A percentile compares a stretch with the other conserved stretches of the same genome.
These are phyloP conservation scores for Diploptera punctata DNA, from an alignment of 2,888 invertebrate genomes.

Conservation along the genomic window DNA sequence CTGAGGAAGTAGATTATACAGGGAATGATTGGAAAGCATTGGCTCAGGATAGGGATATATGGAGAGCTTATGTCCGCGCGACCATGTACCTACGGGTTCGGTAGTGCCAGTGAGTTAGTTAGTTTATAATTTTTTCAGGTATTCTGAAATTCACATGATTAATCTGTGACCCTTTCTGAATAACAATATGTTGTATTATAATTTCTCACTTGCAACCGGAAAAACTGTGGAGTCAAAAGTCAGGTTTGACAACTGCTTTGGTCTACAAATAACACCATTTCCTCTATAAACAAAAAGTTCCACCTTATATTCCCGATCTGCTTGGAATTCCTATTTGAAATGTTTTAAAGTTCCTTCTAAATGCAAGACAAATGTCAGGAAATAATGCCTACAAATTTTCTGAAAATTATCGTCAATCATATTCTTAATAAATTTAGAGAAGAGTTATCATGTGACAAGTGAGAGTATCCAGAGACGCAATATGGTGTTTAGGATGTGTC, in stretches of 20 bases:
- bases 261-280: background rate
- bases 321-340: background rate
- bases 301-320: background rate
- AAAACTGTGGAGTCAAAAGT: background rate
- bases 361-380: background rate
- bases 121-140: too few species aligned
- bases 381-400: background rate
- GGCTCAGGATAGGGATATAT: too few species aligned
- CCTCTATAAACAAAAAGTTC: background rate
- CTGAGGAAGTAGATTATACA: too few species aligned
- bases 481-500: background rate
- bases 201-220: background rate
- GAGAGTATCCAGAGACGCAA: background rate
- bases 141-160: background rate
- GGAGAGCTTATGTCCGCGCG: too few species aligned
- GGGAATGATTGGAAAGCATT: too few species aligned
- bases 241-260: background rate
- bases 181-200: background rate
- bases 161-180: background rate
- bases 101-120: too few species aligned
- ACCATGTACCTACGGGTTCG: too few species aligned
- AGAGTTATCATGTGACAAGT: background rate
- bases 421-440: background rate
- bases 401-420: background rate
- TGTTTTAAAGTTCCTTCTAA: background rate